These are phyloP conservation scores for Brachirus orientalis DNA, from an alignment of 2,113 vertebrate species.

Conservation along the genomic window DNA sequence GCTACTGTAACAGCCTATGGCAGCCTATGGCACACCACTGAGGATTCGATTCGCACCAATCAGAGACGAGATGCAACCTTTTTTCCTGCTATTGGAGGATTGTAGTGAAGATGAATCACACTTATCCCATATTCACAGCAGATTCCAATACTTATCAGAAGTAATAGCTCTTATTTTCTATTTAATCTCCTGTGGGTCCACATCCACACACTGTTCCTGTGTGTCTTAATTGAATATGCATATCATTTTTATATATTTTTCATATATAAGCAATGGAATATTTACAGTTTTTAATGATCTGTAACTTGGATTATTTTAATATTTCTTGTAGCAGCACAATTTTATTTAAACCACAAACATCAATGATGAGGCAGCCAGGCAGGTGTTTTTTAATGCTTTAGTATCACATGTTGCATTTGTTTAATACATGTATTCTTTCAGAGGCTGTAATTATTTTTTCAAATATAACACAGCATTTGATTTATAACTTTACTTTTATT, in stretches of 20 bases:
- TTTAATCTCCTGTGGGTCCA: too few species aligned
- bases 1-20: conserved; percentile 69
- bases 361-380: background rate
- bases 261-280: background rate
- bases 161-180: too few species aligned
- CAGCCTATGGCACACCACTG: conserved; percentile 54
- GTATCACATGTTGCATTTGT: too few species aligned
- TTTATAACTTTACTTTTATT: too few species aligned
- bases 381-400: too few species aligned
- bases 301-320: background rate
- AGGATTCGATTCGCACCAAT: conserved; percentile 66
- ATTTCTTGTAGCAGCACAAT: background rate
- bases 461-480: too few species aligned
- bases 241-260: background rate
- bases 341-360: background rate
- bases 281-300: background rate
- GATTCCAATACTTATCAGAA: too few species aligned
- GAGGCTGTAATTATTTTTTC: too few species aligned
- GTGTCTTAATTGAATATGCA: background rate
- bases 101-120: background rate
- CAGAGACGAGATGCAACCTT: conserved; percentile 49
- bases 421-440: too few species aligned
- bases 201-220: background rate
- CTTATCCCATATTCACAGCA: too few species aligned
- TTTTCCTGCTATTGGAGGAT: conserved; percentile 1